Base-by-base conservation (phyloP, 2,797 vertebrate genomes). In the Halcyon chelicuti region DNA sequence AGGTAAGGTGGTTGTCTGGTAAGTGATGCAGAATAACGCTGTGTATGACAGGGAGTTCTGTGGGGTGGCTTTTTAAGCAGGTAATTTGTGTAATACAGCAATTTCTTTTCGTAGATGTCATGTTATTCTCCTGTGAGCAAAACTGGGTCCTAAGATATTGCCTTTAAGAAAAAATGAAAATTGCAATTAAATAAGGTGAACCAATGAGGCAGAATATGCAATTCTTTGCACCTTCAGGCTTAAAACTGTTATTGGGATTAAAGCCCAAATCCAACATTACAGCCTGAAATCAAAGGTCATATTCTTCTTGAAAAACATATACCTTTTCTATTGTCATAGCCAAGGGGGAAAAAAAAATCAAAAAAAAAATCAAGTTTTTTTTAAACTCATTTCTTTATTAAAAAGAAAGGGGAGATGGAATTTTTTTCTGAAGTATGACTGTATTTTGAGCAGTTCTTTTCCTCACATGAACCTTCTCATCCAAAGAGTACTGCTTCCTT, bases 401-500 rank as follows among this genome's bases (percentile, higher is more conserved):
- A 74, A 90, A 54, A 63, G 17, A 51, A 76, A 73, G 18, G 20
- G 18, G 5, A 8, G 3, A 16, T 65, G 55, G 6, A 4, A 2
- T 12, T 6, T n/a, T 66, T 9, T 29, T 25, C 68, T 82, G 33
- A 55, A 73, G n/a, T 33, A 18, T 31, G 33, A 63, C 37, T 44
- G 22, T 77, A 16, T 54, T 89, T 52, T 47, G 23, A 94, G 65
- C 52, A 67, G 60, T 60, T 52, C 28, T 91, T 94, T 88, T 61
- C 83, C 74, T 95, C 25, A 58, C 16, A 5, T 82, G 70, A 94
- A 76, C 47, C 66, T 91, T 47, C 75, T 78, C 26, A 40, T 86
- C 80, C 72, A 42, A 85, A 90, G 35, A 49, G 14, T 68, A 60
- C n/a, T 94, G 90, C 71, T 93, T 89, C 86, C 75, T 92, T 96